phyloP scores from a whole-genome alignment of 2,113 vertebrate species.

The Hipposideros armiger region DNA sequence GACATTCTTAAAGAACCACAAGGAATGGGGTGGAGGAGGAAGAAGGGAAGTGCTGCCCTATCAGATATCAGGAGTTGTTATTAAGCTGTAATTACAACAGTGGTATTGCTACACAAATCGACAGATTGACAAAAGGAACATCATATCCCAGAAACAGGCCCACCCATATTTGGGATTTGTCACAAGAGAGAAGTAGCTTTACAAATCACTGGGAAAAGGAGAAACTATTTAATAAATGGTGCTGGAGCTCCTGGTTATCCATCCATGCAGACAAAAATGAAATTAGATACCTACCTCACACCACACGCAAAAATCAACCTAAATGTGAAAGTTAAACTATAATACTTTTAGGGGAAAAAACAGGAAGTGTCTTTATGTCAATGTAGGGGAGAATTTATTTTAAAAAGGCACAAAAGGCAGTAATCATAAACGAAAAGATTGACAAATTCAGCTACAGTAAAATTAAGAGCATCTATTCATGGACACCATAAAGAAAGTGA shows the following conservation, averaged over 20 bases:
- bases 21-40: neutral
- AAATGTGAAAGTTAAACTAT: neutral
- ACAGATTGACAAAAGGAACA: neutral
- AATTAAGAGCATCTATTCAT: conserved; percentile 24
- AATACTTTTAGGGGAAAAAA: neutral
- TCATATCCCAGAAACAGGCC: neutral
- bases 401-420: neutral
- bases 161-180: neutral
- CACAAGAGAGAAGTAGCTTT: neutral
- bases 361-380: neutral
- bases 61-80: neutral
- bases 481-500: neutral
- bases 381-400: neutral
- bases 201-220: neutral
- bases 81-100: neutral
- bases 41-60: neutral
- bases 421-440: neutral
- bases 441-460: neutral
- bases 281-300: neutral
- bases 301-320: neutral
- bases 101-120: neutral
- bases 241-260: neutral
- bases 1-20: neutral
- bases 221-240: no score
- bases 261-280: neutral